phyloP scores from a whole-genome alignment of 2,113 vertebrate genomes.

The Amazona guildingii region DNA sequence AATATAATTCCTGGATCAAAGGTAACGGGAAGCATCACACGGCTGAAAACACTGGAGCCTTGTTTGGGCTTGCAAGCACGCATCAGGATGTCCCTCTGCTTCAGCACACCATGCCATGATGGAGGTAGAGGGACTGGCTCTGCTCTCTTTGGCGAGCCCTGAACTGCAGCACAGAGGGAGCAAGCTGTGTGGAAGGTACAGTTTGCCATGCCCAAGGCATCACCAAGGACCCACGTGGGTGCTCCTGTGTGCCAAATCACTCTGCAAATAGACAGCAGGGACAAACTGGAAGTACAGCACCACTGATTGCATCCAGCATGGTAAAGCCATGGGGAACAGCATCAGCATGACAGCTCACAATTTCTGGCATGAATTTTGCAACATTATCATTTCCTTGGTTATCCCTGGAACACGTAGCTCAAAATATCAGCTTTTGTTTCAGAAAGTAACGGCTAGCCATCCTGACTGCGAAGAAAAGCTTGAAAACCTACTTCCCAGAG shows the following conservation, averaged over 20 bases:
- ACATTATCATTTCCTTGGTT: neutral
- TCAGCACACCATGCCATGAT: neutral
- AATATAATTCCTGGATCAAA: neutral
- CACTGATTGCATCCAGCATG: accelerated
- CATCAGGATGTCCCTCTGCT: neutral
- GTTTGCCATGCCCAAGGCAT: neutral
- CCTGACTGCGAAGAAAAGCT: neutral
- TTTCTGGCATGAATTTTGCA: neutral
- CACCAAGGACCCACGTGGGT: neutral
- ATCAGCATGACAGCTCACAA: neutral
- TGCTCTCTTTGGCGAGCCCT: neutral
- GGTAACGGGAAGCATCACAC: neutral
- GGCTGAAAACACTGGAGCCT: neutral
- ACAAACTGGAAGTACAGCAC: neutral
- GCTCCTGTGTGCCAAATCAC: neutral
- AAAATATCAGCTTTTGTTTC: neutral
- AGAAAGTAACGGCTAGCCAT: neutral
- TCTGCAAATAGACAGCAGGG: too few relatives aligned
- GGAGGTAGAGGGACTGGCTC: neutral
- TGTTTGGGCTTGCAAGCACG: accelerated
- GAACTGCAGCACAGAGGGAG: neutral
- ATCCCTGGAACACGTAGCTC: neutral
- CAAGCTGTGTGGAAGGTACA: neutral
- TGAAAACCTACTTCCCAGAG: neutral
- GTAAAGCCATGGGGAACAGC: neutral